Evolutionary conservation across 2,888 invertebrate species (phyloP).

Genomic region (Lissocephala sabroskyi): DNA sequence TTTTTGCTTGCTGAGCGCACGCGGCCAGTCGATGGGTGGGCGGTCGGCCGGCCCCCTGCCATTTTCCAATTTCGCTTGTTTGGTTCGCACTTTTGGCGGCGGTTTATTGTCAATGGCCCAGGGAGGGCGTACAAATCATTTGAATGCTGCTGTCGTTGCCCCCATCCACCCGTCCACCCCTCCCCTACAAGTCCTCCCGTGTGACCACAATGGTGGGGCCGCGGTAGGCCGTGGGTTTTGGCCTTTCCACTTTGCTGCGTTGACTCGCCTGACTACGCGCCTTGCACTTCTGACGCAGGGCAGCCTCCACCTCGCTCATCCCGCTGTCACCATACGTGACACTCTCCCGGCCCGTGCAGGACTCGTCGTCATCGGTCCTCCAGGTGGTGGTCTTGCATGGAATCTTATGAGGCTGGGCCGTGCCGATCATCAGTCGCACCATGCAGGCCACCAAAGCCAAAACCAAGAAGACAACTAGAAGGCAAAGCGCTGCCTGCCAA

Average conservation of each 20-base stretch:
- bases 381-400: background rate
- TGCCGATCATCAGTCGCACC: slow-evolving; percentile 15
- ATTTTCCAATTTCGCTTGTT: slow-evolving; percentile 12
- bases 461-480: slow-evolving; percentile 6
- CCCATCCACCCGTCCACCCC: background rate
- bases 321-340: no score
- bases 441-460: slow-evolving; percentile 13
- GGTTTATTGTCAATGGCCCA: slow-evolving; percentile 13
- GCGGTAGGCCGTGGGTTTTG: no score
- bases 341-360: background rate
- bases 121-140: background rate
- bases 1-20: no score
- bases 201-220: background rate
- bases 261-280: background rate
- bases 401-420: no score
- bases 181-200: background rate
- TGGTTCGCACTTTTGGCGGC: slow-evolving; percentile 7
- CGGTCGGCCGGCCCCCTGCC: background rate
- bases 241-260: background rate
- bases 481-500: slow-evolving; percentile 11
- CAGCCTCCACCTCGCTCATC: background rate
- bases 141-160: background rate
- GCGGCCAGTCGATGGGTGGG: no score
- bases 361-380: background rate
- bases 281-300: background rate